Evolutionary conservation across 2,113 vertebrate genomes (phyloP).

Genomic region (Guaruba guarouba): DNA sequence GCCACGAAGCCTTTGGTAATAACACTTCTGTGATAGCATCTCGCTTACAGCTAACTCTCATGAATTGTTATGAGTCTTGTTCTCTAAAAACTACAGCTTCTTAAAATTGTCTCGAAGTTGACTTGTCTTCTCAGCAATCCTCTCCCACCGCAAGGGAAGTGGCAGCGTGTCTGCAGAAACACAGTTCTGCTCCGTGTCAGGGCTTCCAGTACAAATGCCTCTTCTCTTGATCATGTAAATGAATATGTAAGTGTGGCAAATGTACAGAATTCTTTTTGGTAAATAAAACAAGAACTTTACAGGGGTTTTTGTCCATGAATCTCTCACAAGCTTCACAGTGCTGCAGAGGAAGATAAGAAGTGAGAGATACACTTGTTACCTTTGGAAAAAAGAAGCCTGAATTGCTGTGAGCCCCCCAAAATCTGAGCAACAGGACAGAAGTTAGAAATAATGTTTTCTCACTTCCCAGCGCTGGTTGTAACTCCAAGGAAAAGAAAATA

Average conservation of each 20-base stretch:
- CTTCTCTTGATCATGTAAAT: background rate
- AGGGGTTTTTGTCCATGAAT: rapidly evolving
- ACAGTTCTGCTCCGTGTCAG: background rate
- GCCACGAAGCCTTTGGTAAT: background rate
- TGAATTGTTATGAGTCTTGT: no score
- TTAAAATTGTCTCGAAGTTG: background rate
- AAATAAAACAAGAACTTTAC: background rate
- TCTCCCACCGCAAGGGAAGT: rapidly evolving
- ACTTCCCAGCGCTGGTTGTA: background rate
- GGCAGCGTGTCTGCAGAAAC: rapidly evolving
- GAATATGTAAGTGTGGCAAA: background rate
- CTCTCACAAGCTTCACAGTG: background rate
- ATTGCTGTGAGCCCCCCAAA: background rate
- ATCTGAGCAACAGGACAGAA: no score
- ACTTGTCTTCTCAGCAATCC: rapidly evolving
- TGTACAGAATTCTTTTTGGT: rapidly evolving
- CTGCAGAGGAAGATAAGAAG: background rate
- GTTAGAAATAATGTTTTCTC: background rate
- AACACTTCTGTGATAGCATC: background rate
- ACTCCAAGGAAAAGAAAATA: background rate
- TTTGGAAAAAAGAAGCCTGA: background rate
- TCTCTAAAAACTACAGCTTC: background rate
- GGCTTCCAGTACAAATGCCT: background rate
- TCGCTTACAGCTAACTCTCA: background rate
- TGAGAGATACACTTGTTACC: rapidly evolving